Evolutionary conservation across 2,888 invertebrate species (phyloP), one percentile per base, ranked within the genome.

Genomic region (Pachliopta kotzebuea): DNA sequence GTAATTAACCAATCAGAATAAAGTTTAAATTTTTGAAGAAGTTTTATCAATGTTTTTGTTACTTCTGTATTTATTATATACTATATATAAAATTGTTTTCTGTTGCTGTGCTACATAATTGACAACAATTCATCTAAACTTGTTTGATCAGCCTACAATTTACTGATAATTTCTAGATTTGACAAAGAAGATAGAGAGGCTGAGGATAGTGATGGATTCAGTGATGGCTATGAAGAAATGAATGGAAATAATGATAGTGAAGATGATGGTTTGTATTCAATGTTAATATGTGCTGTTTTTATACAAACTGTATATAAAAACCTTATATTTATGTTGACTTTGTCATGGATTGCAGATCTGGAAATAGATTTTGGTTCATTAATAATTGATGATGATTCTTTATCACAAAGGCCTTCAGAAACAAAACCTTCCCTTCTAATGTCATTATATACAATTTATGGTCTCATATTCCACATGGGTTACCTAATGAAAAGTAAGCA

Each of bases 151-250:
- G 37, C 14, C 14, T 37, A 37, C 14, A 11, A 4, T 2, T 14
- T 37, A 37, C 21, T 50, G 37, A 53, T 63, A 55, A 18, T 69
- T 84, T 86, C 53, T 87, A 93, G 96, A 66, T 94, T 93, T 79
- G 96, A 96, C 79, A 94, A 94, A 70, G 95, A 96, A 55, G 97
- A 97, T 73, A 93, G 94, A 73, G 97, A 97, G 81, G 95, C 94
- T 52, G 96, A 96, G 70, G 96, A 96, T 74, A 96, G 94, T 78
- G 96, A 96, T 75, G 94, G 92, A 24, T 96, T 95, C 60, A 96
- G 96, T 70, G 97, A 96, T 76, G 96, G 96, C 70, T 97, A 96
- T 76, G 96, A 93, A 83, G 86, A 89, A 74, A 79, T 90, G 82
- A 96, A 96, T 78, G 96, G 95, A 71, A 96, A 96, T 76, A 95